Conservation (phyloP, 2,797 vertebrate genomes). For the Ptychobarbus kaznakovi region DNA sequence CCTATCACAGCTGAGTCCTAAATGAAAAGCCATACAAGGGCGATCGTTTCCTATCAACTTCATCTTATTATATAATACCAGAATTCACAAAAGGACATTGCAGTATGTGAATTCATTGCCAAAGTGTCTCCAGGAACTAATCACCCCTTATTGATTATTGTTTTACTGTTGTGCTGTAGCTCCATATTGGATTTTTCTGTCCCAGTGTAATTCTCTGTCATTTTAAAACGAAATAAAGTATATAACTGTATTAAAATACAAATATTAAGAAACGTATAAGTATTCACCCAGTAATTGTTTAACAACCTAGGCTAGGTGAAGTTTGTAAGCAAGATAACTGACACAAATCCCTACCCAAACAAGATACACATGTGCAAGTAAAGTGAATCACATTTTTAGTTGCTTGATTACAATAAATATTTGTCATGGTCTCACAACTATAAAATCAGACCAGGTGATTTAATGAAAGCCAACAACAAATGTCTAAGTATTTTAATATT, state of each 20-base stretch:
- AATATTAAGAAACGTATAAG: too few species aligned
- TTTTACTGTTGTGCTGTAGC: not conserved
- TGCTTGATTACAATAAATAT: not conserved
- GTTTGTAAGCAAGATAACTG: not conserved
- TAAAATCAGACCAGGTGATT: not conserved
- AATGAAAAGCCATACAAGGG: constrained; percentile 5
- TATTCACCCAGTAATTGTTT: not conserved
- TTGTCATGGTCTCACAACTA: not conserved
- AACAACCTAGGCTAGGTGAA: not conserved
- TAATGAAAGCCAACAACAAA: not conserved
- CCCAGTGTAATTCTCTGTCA: not conserved
- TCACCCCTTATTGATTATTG: not conserved
- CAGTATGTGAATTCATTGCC: not conserved
- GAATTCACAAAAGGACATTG: constrained; percentile 16
- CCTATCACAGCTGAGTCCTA: constrained; percentile 14
- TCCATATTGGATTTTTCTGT: not conserved
- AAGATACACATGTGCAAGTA: not conserved
- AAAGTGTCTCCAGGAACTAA: constrained; percentile 6
- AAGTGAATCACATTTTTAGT: not conserved
- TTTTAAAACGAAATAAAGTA: not conserved
- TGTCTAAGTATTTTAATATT: not conserved
- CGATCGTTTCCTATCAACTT: constrained; percentile 11
- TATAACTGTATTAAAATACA: not conserved
- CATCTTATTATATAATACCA: constrained; percentile 24
- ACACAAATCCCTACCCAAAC: not conserved